These are phyloP conservation scores for Hippocampus zosterae DNA, from an alignment of 2,113 vertebrate genomes.

Conservation along the genomic window DNA sequence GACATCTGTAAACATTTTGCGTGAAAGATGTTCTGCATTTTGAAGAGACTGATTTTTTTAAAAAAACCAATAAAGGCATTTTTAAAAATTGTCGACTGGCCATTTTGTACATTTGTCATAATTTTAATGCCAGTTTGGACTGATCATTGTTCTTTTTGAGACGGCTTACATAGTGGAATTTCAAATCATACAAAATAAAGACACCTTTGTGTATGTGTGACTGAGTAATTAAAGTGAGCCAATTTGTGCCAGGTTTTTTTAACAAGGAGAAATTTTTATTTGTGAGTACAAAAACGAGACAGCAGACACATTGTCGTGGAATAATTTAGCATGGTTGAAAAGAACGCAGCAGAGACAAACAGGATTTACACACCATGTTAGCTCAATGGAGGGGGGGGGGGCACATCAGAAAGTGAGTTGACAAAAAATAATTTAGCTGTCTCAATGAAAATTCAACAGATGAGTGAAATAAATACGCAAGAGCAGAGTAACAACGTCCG, in stretches of 20 bases:
- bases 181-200: slow-evolving; percentile 29
- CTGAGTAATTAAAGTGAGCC: not conserved
- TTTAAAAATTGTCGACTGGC: not conserved
- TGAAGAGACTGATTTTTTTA: not conserved
- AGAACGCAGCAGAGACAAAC: slow-evolving; percentile 60
- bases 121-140: slow-evolving; percentile 46
- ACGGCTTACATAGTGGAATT: not conserved
- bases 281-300: slow-evolving; percentile 86
- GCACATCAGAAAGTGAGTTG: slow-evolving; percentile 66
- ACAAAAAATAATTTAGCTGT: slow-evolving; percentile 89
- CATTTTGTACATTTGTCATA: slow-evolving; percentile 6
- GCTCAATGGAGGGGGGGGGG: slow-evolving; percentile 75
- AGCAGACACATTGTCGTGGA: slow-evolving; percentile 77
- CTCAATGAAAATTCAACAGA: slow-evolving; percentile 77
- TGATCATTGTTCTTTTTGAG: slow-evolving; percentile 49
- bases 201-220: slow-evolving; percentile 8
- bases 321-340: slow-evolving; percentile 82
- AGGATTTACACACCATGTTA: slow-evolving; percentile 76
- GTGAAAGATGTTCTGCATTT: not conserved
- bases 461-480: slow-evolving; percentile 86
- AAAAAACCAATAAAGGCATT: not conserved
- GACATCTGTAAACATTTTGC: not conserved
- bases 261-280: slow-evolving; percentile 83
- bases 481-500: slow-evolving; percentile 61
- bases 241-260: slow-evolving; percentile 3